A percentile compares a stretch with the other conserved stretches of the same genome.
Evolutionary conservation across 2,888 invertebrate species (phyloP).

Genomic region (Phalera bucephala): DNA sequence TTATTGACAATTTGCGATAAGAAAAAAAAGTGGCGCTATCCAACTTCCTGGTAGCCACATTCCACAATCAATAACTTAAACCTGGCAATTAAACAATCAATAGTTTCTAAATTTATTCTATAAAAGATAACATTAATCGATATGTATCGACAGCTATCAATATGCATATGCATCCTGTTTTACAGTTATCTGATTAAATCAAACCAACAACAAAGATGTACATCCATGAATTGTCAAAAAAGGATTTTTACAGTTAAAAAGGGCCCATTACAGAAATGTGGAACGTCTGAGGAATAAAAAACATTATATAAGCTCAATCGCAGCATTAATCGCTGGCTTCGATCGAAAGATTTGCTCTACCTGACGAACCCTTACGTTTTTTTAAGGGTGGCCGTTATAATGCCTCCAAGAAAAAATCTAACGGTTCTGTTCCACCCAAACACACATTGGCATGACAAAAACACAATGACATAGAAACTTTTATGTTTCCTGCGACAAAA

Average conservation of each 20-base stretch:
- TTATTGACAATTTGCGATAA: too few relatives aligned
- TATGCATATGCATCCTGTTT: conserved; percentile 23
- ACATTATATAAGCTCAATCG: conserved; percentile 62
- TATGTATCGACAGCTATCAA: too few relatives aligned
- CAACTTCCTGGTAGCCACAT: too few relatives aligned
- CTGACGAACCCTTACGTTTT: conserved; percentile 64
- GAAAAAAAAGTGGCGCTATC: too few relatives aligned
- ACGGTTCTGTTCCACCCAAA: conserved; percentile 71
- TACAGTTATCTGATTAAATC: conserved; percentile 27
- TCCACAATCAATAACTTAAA: too few relatives aligned
- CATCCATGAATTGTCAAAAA: conserved; percentile 16
- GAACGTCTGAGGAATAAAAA: conserved; percentile 52
- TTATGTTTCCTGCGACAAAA: conserved; percentile 67
- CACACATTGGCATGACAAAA: conserved; percentile 75
- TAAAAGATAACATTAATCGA: too few relatives aligned
- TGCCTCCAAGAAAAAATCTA: conserved; percentile 63
- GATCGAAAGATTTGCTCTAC: conserved; percentile 75
- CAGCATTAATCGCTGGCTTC: conserved; percentile 60
- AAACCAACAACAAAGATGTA: conserved; percentile 28
- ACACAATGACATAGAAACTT: conserved; percentile 73
- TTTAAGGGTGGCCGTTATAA: conserved; percentile 76
- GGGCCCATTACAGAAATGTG: conserved; percentile 48
- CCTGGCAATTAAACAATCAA: too few relatives aligned
- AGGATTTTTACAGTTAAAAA: conserved; percentile 58
- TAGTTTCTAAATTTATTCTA: too few relatives aligned